Conservation (phyloP, 2,797 vertebrate species). For the Galago senegalensis region DNA sequence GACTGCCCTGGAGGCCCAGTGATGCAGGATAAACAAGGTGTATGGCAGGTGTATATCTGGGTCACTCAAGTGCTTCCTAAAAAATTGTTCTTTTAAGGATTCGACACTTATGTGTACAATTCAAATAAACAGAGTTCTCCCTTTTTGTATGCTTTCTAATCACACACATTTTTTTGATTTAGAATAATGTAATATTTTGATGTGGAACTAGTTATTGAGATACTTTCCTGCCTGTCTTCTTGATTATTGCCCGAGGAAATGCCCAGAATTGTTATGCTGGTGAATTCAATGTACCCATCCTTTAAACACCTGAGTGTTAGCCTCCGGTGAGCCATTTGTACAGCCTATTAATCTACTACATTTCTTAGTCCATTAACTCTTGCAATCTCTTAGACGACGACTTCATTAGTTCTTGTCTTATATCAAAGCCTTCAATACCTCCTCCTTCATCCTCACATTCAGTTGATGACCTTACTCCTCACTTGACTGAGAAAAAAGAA, state of each 20-base stretch:
- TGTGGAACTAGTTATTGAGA: not conserved
- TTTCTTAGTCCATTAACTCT: not conserved
- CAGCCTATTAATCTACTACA: not conserved
- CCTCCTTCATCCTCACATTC: not conserved
- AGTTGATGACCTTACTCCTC: not conserved
- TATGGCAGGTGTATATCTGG: not conserved
- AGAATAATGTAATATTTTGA: not conserved
- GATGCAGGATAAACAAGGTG: not conserved
- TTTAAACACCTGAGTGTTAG: not conserved
- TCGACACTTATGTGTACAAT: not conserved
- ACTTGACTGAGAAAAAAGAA: not conserved
- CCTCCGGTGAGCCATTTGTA: not conserved
- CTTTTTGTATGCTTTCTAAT: not conserved
- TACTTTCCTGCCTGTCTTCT: not conserved
- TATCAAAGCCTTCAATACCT: not conserved
- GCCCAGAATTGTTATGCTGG: not conserved
- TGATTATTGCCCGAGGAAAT: not conserved
- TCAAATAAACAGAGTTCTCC: not conserved
- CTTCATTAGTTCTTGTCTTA: not conserved
- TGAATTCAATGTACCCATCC: not conserved
- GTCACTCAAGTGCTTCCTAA: not conserved
- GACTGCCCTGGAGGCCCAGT: not conserved
- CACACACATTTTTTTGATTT: not conserved
- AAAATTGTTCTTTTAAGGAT: not conserved
- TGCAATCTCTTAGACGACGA: not conserved